Evolutionary conservation across 2,113 vertebrate genomes (phyloP), one percentile per base, ranked within the genome.

Genomic region (Oryzias javanicus): DNA sequence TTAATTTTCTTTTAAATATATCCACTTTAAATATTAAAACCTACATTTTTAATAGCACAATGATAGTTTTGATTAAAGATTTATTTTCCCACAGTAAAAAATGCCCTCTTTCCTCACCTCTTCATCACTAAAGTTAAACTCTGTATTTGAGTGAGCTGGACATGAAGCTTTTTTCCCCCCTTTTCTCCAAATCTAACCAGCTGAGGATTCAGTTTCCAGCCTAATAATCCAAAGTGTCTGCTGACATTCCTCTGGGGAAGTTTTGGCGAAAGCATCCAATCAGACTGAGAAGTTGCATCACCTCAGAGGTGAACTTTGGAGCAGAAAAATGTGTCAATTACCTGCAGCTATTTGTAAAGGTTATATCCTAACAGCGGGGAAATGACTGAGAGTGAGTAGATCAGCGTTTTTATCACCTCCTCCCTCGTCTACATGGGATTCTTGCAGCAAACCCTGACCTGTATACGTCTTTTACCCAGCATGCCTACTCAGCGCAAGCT

Each of bases 371-470:
- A 50, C 40, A 64, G 42, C 27, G 22, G 47, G 48, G 49, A 29
- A 58, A 58, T 52, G 53, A 54, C 47, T 63, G 14, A 57, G 57
- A 56, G 67, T 70, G 67, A 56, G 59, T 18, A 19, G n/a, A 59
- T 67, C 42, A 59, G 55, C 55, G 52, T 51, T 67, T 66, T 57
- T 50, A 51, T 57, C 29, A 57, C 27, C 25, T 45, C 35, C 29
- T 63, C 48, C 40, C 42, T 70, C 60, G 18, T 41, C 5, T 40
- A 44, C 4, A 2, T 55, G 52, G 27, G 41, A 48, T 48, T 58
- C 48, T 64, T 49, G 60, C 63, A 44, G 49, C 61, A 49, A 49
- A 72, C 29, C 18, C 35, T 64, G 54, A 14, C 44, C 54, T 2
- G n/a, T 0, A 14, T 59, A n/a, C 22, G 7, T 6, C n/a, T 42